Evolutionary conservation across 2,113 vertebrate genomes (phyloP).

Genomic region (Trichechus manatus): DNA sequence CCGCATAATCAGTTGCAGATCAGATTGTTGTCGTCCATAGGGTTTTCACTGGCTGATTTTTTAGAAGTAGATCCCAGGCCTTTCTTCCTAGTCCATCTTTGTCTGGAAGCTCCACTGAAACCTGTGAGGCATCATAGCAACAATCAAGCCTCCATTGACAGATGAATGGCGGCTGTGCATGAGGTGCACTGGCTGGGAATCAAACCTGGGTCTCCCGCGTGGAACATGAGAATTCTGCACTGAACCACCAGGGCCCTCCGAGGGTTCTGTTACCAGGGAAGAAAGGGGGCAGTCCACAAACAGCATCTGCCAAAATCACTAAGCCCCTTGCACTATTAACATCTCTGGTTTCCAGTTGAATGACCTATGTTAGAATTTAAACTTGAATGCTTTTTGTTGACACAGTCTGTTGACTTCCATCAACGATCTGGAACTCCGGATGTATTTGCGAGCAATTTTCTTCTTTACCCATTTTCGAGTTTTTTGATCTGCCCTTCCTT

Average conservation of each 20-base stretch:
- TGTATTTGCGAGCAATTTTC: neutral
- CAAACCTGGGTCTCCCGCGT: neutral
- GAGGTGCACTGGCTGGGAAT: neutral
- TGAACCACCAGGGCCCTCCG: neutral
- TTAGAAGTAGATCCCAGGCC: neutral
- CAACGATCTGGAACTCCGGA: neutral
- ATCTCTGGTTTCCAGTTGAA: neutral
- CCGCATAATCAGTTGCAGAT: neutral
- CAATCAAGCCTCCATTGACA: neutral
- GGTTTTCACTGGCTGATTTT: neutral
- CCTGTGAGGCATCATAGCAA: neutral
- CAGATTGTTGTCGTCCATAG: neutral
- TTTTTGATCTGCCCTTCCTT: neutral
- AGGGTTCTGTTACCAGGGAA: neutral
- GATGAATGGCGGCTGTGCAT: neutral
- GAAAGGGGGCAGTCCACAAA: neutral
- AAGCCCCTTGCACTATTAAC: neutral
- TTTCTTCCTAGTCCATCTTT: neutral
- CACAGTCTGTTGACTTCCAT: neutral
- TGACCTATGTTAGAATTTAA: neutral
- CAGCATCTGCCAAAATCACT: neutral
- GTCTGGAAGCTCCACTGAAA: neutral
- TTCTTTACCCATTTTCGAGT: neutral
- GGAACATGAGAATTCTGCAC: neutral
- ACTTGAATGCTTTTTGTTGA: neutral